Base-by-base conservation (phyloP, 2,888 invertebrate species). In the Apamea sordens region DNA sequence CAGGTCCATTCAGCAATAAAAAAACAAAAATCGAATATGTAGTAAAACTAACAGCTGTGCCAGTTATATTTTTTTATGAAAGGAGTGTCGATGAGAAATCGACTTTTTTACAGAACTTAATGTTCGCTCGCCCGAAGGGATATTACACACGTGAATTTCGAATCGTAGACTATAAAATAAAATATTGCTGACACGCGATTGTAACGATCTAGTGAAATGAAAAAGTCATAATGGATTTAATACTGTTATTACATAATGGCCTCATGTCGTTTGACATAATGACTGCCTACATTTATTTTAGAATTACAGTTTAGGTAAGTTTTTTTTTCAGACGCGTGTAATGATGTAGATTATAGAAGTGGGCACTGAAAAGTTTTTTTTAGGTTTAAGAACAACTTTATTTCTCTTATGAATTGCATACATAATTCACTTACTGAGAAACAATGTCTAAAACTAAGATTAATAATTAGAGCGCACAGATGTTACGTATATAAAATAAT, bases 51-150 rank as follows among this genome's bases (percentile, higher is more conserved):
- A 32, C 80, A 82, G 81, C 80, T 85, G 81, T 69, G 76, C n/a
- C 59, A 61, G 63, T 24, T 82, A 77, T 84, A 82, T 81, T 71
- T 59, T 67, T 80, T 77, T 82, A 69, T 36, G 21, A 76, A 80
- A 36, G 68, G 80, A 76, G 68, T 68, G 78, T 53, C 68, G 11
- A 76, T 79, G 77, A 84, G 41, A 71, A 86, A 86, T 83, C 3
- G 44, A 56, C 24, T 76, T 76, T 83, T 86, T 83, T 79, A 65
- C 28, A 47, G 13, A 73, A 67, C 44, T 74, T 84, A 69, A 85
- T 87, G 77, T 79, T 75, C 47, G 50, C 69, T 70, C 68, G 78
- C 69, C 53, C 53, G 64, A 47, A 18, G 71, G 50, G 68, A 44
- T 69, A 69, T 80, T 59, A 64, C 28, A 21, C 15, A 41, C 50